phyloP scores from a whole-genome alignment of 2,113 vertebrate genomes.

The Telmatochromis sp. region DNA sequence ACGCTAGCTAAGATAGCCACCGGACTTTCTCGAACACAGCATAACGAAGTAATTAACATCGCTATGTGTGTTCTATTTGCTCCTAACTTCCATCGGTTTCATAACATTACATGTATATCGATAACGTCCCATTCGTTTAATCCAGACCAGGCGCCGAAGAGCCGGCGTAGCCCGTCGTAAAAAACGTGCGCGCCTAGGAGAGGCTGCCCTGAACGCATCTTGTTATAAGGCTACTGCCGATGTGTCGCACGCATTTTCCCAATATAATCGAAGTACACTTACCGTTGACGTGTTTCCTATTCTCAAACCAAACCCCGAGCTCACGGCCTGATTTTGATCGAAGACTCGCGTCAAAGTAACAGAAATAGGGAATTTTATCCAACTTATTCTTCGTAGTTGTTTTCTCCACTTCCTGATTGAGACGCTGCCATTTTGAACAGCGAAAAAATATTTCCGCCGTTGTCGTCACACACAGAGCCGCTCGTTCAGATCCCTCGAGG shows the following conservation, averaged over 20 bases:
- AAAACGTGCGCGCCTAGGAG: conserved; percentile 55
- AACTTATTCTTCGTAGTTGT: conserved; percentile 64
- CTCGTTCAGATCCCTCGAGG: background rate
- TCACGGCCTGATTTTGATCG: background rate
- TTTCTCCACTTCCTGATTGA: conserved; percentile 69
- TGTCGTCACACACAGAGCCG: conserved; percentile 52
- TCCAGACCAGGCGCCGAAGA: background rate
- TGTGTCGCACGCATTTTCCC: conserved; percentile 40
- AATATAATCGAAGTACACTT: conserved; percentile 32
- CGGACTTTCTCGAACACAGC: background rate
- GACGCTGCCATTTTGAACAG: conserved; percentile 76
- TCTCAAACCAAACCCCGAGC: conserved; percentile 14
- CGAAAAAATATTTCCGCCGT: conserved; percentile 69
- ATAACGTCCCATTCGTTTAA: background rate
- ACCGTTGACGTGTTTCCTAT: conserved; percentile 17
- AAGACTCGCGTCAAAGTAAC: conserved; percentile 19
- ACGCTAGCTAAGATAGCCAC: background rate
- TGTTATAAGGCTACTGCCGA: conserved; percentile 33
- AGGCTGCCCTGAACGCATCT: conserved; percentile 41
- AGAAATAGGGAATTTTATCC: conserved; percentile 41
- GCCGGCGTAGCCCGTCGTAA: background rate
- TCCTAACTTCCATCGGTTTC: background rate
- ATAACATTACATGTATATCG: background rate
- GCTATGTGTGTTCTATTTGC: background rate
- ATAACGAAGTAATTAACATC: background rate